Percentiles rank a stretch among this genome's conserved stretches.
These are phyloP conservation scores for Florisuga fusca DNA, from an alignment of 2,797 vertebrate genomes.

Conservation along the genomic window DNA sequence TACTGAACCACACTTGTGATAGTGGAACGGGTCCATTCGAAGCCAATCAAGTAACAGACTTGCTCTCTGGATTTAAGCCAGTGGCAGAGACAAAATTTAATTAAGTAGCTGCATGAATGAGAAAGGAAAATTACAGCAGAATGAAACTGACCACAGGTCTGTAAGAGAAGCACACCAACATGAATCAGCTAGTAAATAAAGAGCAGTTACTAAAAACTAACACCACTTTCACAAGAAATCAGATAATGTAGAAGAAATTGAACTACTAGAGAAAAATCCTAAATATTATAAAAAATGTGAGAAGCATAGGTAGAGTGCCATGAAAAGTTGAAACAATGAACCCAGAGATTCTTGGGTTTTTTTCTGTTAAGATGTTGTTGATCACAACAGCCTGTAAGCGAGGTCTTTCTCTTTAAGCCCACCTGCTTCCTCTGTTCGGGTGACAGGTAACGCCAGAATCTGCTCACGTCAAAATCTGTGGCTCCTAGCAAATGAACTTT, in stretches of 20 bases:
- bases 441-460: constrained; percentile 8
- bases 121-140: constrained; percentile 17
- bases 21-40: not conserved
- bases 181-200: constrained; percentile 58
- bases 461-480: not conserved
- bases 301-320: not conserved
- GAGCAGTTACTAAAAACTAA: constrained; percentile 11
- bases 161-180: not conserved
- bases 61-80: constrained; percentile 32
- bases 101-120: constrained; percentile 24
- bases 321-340: not conserved
- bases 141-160: not conserved
- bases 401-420: not conserved
- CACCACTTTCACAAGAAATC: not conserved
- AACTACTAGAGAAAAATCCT: not conserved
- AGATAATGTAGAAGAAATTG: not conserved
- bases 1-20: not conserved
- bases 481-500: not conserved
- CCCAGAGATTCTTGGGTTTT: not conserved
- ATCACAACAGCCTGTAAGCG: not conserved
- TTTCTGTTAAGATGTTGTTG: not conserved
- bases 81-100: constrained; percentile 34
- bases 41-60: not conserved
- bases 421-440: not conserved
- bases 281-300: not conserved